Evolutionary conservation across 2,113 vertebrate species (phyloP).

Genomic region (Myiagra hebetior): DNA sequence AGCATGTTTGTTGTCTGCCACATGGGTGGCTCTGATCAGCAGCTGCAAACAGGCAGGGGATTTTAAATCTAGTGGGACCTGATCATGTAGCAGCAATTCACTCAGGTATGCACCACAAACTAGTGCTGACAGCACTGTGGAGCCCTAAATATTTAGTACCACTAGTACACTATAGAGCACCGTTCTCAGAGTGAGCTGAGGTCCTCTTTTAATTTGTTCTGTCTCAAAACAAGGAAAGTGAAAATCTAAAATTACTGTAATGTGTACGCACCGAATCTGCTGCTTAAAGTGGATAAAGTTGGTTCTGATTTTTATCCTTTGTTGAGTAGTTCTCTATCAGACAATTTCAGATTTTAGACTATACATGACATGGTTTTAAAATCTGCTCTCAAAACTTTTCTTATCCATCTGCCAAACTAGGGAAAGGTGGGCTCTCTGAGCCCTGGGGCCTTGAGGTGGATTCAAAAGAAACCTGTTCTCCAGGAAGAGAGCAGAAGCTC

Average conservation of each 20-base stretch:
- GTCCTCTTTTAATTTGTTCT: not conserved
- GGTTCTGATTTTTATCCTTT: not conserved
- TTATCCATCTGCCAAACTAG: not conserved
- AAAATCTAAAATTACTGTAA: not conserved
- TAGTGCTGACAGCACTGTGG: not conserved
- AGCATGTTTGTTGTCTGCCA: not conserved
- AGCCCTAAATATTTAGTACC: not conserved
- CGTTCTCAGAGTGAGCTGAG: not conserved
- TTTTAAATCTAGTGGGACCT: not conserved
- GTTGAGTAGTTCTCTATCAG: not conserved
- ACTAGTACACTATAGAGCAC: accelerated
- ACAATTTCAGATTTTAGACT: not conserved
- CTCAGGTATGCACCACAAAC: not conserved
- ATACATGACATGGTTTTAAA: not conserved
- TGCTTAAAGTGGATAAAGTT: not conserved
- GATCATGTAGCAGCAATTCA: not conserved
- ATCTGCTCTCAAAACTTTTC: not conserved
- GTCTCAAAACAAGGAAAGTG: not conserved
- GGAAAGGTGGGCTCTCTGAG: not conserved
- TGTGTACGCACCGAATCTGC: not conserved
- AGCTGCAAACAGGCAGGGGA: not conserved
- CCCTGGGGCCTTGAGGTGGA: not conserved
- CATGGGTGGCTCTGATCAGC: not conserved
- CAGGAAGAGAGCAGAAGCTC: not conserved
- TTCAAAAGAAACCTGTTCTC: not conserved